Evolutionary conservation across 2,113 vertebrate species (phyloP), one percentile per base, ranked within the genome.

Genomic region (Chinchilla lanigera): DNA sequence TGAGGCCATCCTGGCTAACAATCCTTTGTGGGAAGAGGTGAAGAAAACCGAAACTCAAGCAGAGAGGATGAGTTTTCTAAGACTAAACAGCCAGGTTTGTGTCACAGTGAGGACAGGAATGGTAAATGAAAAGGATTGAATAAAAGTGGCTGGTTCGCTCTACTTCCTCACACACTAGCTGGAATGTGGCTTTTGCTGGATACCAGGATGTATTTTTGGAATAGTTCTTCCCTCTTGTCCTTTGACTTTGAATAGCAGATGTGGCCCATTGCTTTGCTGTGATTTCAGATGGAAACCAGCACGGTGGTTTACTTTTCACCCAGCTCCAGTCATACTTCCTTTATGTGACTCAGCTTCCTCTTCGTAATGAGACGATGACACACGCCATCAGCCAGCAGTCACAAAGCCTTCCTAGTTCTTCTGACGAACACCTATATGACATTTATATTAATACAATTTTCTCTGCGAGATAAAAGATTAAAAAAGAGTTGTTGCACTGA

Each of bases 321-420:
- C 61, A 89, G 54, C 47, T 47, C 78, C 38, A 63, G 85, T 82
- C 90, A 65, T 61, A 52, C 84, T 93, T 95, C 95, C 96, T 96
- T 89, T 81, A 71, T 95, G 75, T 97, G 97, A 98, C 87, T 97
- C 96, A 96, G 89, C 95, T 81, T 96, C 96, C 83, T 93, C 9
- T 26, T 71, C 20, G 1, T 97, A 60, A 73, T 77, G 96, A 96
- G 71, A 41, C 0, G 92, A 78, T 96, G 97, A 94, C 96, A 96
- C 90, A 96, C 0, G 14, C 92, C 83, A 60, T 38, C 65, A 90
- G 87, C 71, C 47, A 65, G 47, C 71, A 65, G 73, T 86, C 84
- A 86, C 67, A 96, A 65, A 93, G 92, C n/a, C 93, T 50, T 85
- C 54, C 63, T 82, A 35, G 87, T 19, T 89, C 35, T 92, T 96